A percentile compares a stretch with the other conserved stretches of the same genome.
Evolutionary conservation across 1,140 invertebrate genomes (phyloP).

Genomic region (Monomorium pharaonis): DNA sequence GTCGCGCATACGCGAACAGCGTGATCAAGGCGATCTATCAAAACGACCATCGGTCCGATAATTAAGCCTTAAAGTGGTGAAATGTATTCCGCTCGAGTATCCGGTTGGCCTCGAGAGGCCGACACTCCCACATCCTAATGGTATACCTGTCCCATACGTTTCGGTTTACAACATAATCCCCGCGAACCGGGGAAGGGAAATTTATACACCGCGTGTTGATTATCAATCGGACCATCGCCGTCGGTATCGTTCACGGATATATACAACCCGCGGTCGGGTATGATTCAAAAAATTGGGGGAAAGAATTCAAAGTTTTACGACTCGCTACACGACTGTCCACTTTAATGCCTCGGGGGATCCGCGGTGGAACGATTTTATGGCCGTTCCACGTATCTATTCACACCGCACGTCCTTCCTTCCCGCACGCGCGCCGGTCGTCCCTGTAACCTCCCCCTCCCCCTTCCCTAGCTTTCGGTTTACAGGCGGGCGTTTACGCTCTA

Average conservation of each 20-base stretch:
- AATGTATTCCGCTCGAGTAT: constrained; percentile 33
- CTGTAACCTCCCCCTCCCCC: too few species aligned
- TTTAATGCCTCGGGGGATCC: constrained; percentile 39
- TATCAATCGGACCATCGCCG: constrained; percentile 59
- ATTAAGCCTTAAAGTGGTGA: constrained; percentile 32
- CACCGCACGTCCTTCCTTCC: background rate
- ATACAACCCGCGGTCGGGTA: background rate
- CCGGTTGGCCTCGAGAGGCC: constrained; percentile 11
- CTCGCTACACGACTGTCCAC: constrained; percentile 28
- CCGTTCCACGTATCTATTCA: constrained; percentile 59
- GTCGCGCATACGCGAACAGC: background rate
- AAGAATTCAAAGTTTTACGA: constrained; percentile 61
- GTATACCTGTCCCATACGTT: constrained; percentile 51
- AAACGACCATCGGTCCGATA: background rate
- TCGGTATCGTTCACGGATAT: background rate
- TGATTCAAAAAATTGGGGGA: constrained; percentile 53
- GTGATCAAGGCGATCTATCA: background rate
- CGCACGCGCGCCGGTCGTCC: background rate
- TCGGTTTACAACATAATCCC: constrained; percentile 57
- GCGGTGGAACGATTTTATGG: constrained; percentile 58
- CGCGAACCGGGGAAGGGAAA: background rate
- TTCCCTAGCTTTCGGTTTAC: constrained; percentile 36
- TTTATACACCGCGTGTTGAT: constrained; percentile 50
- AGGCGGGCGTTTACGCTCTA: constrained; percentile 9
- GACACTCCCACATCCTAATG: constrained; percentile 39